Base-by-base conservation (phyloP, 2,888 invertebrate species). In the Amiota mariae region DNA sequence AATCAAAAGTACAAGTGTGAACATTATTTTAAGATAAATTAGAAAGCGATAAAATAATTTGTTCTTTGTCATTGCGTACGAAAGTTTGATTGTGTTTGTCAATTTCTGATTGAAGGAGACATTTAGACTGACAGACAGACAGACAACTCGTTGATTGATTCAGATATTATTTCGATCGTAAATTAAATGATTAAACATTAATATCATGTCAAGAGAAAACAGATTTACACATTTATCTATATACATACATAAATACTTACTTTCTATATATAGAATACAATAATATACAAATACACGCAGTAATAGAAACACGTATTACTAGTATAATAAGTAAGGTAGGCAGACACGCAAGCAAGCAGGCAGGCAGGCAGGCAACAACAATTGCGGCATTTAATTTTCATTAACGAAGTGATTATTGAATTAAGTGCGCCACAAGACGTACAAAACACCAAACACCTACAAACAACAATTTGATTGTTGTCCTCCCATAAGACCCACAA, bases 341-440 rank as follows among this genome's bases (percentile, higher is more conserved):
- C 61, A 20, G 36, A 13, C 9, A n/a, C n/a, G n/a, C n/a, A n/a
- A n/a, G n/a, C n/a, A n/a, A n/a, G n/a, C n/a, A 24, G 46, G 56
- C 20, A 10, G 54, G 72, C n/a, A 61, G 8, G 51, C 46, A 61
- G 47, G 20, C 63, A 67, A 54, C 68, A 73, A 46, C 57, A 48
- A 57, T 20, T 24, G 48, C 24, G 11, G 47, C 56, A 72, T 67
- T 74, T 59, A 74, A 56, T 67, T 63, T 46, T 15, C 70, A 75
- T 81, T 73, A 77, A 49, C 68, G 46, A 72, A 81, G 79, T 82
- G 73, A 76, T 76, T 75, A 76, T 76, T 71, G 68, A 70, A 75
- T 76, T 64, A 75, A 73, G 61, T 51, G 51, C 75, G 54, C 54
- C 36, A 36, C 36, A 36, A 36, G 36, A 36, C 36, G 36, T 36